Conservation (phyloP, 2,113 vertebrate species). For the Mustela lutreola region DNA sequence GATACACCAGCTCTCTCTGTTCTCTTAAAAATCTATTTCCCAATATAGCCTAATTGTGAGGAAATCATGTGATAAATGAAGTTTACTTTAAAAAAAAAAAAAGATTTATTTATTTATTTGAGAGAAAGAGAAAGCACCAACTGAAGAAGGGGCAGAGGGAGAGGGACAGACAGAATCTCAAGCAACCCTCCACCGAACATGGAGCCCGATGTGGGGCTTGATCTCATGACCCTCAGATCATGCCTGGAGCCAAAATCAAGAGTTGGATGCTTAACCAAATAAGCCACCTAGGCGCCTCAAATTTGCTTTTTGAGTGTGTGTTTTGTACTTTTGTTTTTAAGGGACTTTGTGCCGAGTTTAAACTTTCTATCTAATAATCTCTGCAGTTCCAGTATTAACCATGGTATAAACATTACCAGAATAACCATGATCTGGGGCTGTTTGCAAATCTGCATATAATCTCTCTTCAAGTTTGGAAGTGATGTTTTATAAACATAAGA, state of each 20-base stretch:
- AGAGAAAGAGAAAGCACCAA: neutral
- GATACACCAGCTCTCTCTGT: neutral
- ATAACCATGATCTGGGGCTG: neutral
- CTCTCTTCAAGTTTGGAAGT: neutral
- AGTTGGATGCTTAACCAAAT: neutral
- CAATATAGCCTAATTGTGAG: neutral
- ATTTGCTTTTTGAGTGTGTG: neutral
- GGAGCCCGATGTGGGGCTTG: neutral
- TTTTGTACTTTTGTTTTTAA: neutral
- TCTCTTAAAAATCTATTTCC: neutral
- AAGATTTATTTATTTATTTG: neutral
- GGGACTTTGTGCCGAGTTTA: neutral
- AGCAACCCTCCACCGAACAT: neutral
- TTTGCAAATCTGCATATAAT: conserved; percentile 18
- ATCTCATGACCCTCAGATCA: neutral
- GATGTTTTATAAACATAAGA: neutral
- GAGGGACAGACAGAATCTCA: neutral
- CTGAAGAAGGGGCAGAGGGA: neutral
- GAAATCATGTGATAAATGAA: neutral
- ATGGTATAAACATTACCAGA: neutral
- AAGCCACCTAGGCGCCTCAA: neutral
- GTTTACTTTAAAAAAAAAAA: too few relatives aligned
- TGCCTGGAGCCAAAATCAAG: neutral
- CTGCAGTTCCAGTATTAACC: neutral
- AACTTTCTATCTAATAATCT: neutral